Percentiles rank a stretch among this genome's conserved stretches.
Evolutionary conservation across 2,888 invertebrate genomes (phyloP).

Genomic region (Clanis bilineata): DNA sequence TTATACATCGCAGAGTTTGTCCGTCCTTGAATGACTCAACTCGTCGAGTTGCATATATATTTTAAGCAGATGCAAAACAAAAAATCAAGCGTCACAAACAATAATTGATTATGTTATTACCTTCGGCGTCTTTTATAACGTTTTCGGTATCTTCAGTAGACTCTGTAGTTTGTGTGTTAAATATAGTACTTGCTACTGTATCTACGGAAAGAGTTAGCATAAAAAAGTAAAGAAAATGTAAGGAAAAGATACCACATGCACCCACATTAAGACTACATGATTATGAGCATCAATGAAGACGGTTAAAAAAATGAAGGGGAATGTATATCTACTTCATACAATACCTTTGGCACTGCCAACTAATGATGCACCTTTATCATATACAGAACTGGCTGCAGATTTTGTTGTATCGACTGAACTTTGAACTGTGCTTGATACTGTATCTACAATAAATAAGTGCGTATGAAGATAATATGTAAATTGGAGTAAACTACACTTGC

Average conservation of each 20-base stretch:
- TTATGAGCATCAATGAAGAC: neutral
- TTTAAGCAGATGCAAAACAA: conserved; percentile 23
- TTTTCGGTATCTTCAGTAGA: conserved; percentile 33
- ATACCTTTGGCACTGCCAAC: conserved; percentile 56
- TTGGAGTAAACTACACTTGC: conserved; percentile 17
- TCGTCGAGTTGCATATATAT: neutral
- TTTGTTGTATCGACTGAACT: conserved; percentile 56
- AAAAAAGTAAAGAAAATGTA: conserved; percentile 33
- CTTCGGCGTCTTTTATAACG: conserved; percentile 37
- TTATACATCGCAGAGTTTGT: conserved; percentile 1
- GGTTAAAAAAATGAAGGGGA: neutral
- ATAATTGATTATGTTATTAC: conserved; percentile 29
- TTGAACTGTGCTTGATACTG: conserved; percentile 50
- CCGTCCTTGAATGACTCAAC: neutral
- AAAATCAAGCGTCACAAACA: conserved; percentile 22
- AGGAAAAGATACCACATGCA: conserved; percentile 42
- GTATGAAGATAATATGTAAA: conserved; percentile 22
- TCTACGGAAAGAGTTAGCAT: conserved; percentile 52
- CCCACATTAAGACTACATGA: conserved; percentile 24
- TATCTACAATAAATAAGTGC: conserved; percentile 48
- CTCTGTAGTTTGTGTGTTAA: conserved; percentile 36
- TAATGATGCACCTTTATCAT: conserved; percentile 49
- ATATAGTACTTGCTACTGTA: conserved; percentile 47
- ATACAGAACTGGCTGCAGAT: conserved; percentile 46
- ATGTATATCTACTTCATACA: neutral